A percentile compares a stretch with the other conserved stretches of the same genome.
Evolutionary conservation across 2,113 vertebrate genomes (phyloP).

Genomic region (Tachysurus vachellii): DNA sequence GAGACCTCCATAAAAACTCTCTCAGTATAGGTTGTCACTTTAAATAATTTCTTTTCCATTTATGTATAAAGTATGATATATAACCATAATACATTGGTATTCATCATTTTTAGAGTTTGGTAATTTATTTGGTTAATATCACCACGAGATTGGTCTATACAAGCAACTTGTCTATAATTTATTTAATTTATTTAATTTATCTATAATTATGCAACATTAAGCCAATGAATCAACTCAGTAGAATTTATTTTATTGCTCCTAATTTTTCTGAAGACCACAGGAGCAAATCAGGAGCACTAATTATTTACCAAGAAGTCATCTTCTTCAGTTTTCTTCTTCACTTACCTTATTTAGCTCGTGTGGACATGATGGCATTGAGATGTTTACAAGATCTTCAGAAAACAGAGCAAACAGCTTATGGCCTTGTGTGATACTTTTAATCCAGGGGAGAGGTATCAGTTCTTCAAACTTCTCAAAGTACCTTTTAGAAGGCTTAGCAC

Average conservation of each 20-base stretch:
- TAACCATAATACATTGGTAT: background rate
- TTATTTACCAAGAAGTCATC: background rate
- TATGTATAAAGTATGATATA: background rate
- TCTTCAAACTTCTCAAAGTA: conserved; percentile 38
- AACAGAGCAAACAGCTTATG: conserved; percentile 36
- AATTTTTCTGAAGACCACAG: background rate
- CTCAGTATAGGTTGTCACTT: background rate
- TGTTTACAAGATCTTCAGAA: conserved; percentile 50
- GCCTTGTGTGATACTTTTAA: conserved; percentile 42
- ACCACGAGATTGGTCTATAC: background rate
- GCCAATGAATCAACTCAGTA: background rate
- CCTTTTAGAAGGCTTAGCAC: conserved; percentile 3
- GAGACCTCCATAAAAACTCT: background rate
- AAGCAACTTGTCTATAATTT: background rate
- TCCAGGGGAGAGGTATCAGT: conserved; percentile 31
- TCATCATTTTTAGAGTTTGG: background rate
- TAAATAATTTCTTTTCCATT: too few species aligned
- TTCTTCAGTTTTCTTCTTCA: background rate
- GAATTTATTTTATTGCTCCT: background rate
- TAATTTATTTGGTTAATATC: background rate
- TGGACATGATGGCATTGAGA: conserved; percentile 33
- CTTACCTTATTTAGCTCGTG: conserved; percentile 43
- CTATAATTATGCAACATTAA: background rate
- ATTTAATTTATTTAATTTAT: background rate
- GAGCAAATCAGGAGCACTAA: background rate